These are phyloP conservation scores for Drosophila ananassae DNA, from an alignment of 1,140 invertebrate genomes.

Conservation along the genomic window DNA sequence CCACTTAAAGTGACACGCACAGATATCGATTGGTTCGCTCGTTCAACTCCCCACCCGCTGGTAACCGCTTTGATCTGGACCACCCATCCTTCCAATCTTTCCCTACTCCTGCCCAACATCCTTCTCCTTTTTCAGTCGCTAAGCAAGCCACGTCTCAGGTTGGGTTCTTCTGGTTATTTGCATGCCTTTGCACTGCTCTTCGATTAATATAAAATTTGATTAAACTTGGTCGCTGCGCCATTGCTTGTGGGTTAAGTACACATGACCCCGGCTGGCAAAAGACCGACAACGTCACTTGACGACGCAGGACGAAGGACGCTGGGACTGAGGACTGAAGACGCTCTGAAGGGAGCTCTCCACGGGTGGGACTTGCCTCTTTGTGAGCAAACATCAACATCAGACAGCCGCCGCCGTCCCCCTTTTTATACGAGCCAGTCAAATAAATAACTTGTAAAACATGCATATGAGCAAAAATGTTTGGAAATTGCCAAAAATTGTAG, in stretches of 20 bases:
- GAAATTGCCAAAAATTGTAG: slow-evolving; percentile 71
- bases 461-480: slow-evolving; percentile 82
- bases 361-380: slow-evolving; percentile 33
- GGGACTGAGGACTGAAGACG: background rate
- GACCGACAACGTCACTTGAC: slow-evolving; percentile 17
- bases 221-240: slow-evolving; percentile 69
- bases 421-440: slow-evolving; percentile 56
- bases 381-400: slow-evolving; percentile 16
- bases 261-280: slow-evolving; percentile 66
- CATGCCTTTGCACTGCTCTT: slow-evolving; percentile 80
- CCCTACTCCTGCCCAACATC: background rate
- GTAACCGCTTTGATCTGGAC: slow-evolving; percentile 47
- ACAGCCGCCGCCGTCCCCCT: background rate
- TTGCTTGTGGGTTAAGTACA: slow-evolving; percentile 76
- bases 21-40: slow-evolving; percentile 38
- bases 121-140: slow-evolving; percentile 15
- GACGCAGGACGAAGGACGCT: background rate
- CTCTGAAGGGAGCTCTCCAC: slow-evolving; percentile 13
- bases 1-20: slow-evolving; percentile 61
- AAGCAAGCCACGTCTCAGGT: slow-evolving; percentile 46
- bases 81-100: background rate
- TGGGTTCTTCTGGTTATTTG: slow-evolving; percentile 68
- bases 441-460: slow-evolving; percentile 83
- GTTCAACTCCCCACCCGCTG: slow-evolving; percentile 4
- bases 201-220: slow-evolving; percentile 82